Conservation (phyloP, 1,140 invertebrate species). For the Ostrea edulis region DNA sequence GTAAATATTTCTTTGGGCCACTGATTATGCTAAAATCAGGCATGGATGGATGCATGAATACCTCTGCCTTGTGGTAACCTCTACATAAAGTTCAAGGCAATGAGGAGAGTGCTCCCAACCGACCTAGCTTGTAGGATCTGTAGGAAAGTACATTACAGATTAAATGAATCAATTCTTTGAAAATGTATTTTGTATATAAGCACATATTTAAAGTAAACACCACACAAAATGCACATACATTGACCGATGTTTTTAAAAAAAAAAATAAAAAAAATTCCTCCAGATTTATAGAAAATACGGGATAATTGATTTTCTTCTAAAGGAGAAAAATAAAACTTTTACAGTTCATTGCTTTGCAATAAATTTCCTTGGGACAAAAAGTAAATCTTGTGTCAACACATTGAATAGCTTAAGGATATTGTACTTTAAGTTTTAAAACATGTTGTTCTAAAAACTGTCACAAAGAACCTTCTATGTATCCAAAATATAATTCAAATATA, state of each 20-base stretch:
- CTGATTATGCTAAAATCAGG: not conserved
- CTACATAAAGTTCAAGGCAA: not conserved
- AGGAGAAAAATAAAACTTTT: not conserved
- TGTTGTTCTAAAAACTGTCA: too few relatives aligned
- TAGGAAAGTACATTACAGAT: not conserved
- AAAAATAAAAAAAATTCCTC: too few relatives aligned
- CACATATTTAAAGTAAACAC: too few relatives aligned
- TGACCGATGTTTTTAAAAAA: too few relatives aligned
- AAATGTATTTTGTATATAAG: too few relatives aligned
- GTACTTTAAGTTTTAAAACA: too few relatives aligned
- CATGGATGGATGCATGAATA: not conserved
- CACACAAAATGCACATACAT: too few relatives aligned
- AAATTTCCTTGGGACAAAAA: not conserved
- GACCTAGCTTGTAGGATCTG: not conserved
- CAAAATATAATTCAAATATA: too few relatives aligned
- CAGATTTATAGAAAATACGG: too few relatives aligned
- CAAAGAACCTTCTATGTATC: too few relatives aligned
- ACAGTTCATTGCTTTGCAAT: not conserved
- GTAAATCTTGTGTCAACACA: not conserved
- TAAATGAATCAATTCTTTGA: too few relatives aligned
- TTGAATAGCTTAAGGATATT: not conserved
- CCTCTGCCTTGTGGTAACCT: not conserved
- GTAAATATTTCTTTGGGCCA: not conserved
- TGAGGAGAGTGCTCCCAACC: not conserved
- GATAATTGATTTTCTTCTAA: too few relatives aligned